These are phyloP conservation scores for Plebejus anna DNA, from an alignment of 2,888 invertebrate genomes.

Conservation along the genomic window DNA sequence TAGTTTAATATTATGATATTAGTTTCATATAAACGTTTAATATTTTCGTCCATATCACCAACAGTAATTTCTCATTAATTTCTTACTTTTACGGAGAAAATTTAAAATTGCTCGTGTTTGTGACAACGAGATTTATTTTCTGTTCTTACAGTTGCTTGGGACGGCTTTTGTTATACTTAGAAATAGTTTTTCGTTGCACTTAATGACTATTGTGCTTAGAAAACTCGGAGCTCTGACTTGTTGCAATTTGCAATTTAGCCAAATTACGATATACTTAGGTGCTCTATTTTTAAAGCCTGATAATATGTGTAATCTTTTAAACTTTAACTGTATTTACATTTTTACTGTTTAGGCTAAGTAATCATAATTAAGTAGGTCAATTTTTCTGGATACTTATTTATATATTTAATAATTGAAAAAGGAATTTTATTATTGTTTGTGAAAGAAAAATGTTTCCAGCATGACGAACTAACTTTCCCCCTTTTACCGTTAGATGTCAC, in stretches of 20 bases:
- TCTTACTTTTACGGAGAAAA: not conserved
- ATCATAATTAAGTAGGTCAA: no score
- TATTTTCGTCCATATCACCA: not conserved
- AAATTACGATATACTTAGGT: not conserved
- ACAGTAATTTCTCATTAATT: not conserved
- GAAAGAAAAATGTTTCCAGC: not conserved
- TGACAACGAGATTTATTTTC: slow-evolving; percentile 7
- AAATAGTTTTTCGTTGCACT: not conserved
- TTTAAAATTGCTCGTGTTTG: slow-evolving; percentile 4
- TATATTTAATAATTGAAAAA: no score
- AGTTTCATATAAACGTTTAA: not conserved
- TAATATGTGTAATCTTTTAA: no score
- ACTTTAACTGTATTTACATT: no score
- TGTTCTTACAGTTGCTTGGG: not conserved
- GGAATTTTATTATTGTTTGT: not conserved
- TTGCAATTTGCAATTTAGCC: not conserved
- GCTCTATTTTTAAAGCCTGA: not conserved
- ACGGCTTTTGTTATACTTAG: not conserved
- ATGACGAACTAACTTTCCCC: not conserved
- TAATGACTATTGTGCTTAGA: not conserved
- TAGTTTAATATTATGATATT: not conserved
- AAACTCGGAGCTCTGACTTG: not conserved
- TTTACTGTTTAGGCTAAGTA: no score
- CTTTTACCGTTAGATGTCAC: not conserved
- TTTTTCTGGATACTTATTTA: no score